Evolutionary conservation across 2,797 vertebrate species (phyloP).

Genomic region (Etheostoma nigrum): DNA sequence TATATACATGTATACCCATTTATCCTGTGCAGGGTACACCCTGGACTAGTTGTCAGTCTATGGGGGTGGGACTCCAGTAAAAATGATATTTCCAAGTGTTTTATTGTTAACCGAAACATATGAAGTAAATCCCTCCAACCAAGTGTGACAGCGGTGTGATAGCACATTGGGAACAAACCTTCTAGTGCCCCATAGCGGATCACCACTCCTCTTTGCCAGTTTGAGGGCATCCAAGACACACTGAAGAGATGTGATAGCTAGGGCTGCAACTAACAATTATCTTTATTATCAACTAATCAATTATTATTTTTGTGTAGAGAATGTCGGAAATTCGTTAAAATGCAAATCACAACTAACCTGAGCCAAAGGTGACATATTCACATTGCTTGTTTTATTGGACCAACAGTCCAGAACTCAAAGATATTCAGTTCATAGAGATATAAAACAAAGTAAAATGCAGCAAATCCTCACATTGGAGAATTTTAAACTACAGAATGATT

Average conservation of each 20-base stretch:
- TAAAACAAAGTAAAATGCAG: neutral
- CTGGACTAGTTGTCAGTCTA: conserved; percentile 1
- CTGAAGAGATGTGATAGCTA: neutral
- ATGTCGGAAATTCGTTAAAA: neutral
- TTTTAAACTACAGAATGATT: neutral
- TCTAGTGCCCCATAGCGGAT: neutral
- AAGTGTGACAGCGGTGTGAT: neutral
- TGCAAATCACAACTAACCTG: neutral
- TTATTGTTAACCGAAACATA: neutral
- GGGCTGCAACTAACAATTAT: neutral
- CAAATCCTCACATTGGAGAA: neutral
- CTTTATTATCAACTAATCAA: neutral
- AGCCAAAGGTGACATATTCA: neutral
- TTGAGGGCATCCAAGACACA: neutral
- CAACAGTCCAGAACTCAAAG: neutral
- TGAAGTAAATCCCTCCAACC: neutral
- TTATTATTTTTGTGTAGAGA: neutral
- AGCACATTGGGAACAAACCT: conserved; percentile 7
- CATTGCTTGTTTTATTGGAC: neutral
- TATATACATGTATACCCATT: neutral
- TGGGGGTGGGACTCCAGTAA: neutral
- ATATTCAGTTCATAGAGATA: neutral
- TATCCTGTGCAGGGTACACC: conserved; percentile 1
- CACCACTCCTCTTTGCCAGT: conserved; percentile 4
- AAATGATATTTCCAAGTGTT: neutral